Base-by-base conservation (phyloP, 2,113 vertebrate genomes). In the Zonotrichia leucophrys region DNA sequence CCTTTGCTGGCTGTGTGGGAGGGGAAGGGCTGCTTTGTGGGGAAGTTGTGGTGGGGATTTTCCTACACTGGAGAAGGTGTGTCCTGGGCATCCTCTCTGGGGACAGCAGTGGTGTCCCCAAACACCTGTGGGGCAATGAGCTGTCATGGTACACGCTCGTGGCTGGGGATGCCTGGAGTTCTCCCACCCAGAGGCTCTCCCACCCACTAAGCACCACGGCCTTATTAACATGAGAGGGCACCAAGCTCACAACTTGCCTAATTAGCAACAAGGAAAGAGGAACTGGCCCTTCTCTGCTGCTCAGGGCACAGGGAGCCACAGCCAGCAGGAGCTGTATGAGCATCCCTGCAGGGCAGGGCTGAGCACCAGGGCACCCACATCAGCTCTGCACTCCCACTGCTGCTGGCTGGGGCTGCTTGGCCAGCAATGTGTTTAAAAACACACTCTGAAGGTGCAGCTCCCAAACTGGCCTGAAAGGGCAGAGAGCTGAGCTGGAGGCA, bases 131-230 rank as follows among this genome's bases (percentile, higher is more conserved):
- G 8, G 39, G 16, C 7, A 56, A 21, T 5, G 20, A 81, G 83
- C 53, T 69, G 11, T 7, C 19, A n/a, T 2, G 27, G 67, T 1
- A 52, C 25, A n/a, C 0, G 0, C 63, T 85, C 0, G 0, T 17
- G 58, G 41, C 37, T 66, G 33, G 5, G 28, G 28, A 15, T 53
- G 42, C 59, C n/a, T 7, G 16, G 24, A 75, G 16, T 4, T 28
- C 14, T 58, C 50, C 58, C n/a, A 47, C 41, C 7, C 42, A 44
- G 42, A 44, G 42, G 17, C 5, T 30, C 20, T 42, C 39, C 55
- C 56, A 63, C 9, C 31, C 44, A 20, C n/a, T 67, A 20, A 83
- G 46, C 44, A 60, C 25, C 16, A 33, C 0, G 8, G 28, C 59
- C 33, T 55, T 23, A 19, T 15, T 21, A 76, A 19, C 1, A 2